phyloP scores from a whole-genome alignment of 1,140 invertebrate species.

The Ostrea denselamellosa region DNA sequence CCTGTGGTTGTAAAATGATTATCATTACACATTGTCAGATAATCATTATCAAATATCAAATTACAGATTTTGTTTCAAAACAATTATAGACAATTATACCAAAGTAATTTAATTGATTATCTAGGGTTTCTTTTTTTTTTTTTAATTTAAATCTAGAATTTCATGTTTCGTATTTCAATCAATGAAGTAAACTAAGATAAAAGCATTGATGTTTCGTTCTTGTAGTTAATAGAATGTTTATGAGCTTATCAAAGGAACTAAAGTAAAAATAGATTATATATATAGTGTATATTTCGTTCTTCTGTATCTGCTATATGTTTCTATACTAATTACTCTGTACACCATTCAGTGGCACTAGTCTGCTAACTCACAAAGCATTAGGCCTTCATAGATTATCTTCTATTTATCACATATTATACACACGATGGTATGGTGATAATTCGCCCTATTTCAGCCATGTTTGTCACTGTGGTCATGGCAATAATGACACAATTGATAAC shows the following conservation, averaged over 20 bases:
- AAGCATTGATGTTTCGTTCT: too few species aligned
- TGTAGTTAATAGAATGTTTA: too few species aligned
- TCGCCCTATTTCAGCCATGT: neutral
- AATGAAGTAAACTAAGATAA: too few species aligned
- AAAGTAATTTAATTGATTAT: too few species aligned
- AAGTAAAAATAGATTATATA: too few species aligned
- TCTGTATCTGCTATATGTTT: neutral
- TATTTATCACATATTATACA: neutral
- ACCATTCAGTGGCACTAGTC: neutral
- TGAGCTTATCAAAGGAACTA: too few species aligned
- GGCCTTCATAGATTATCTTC: neutral
- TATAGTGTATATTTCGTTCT: neutral
- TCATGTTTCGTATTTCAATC: too few species aligned
- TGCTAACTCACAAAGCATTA: neutral
- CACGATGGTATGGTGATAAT: neutral
- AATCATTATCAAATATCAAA: too few species aligned
- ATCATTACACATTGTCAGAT: neutral
- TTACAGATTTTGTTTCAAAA: too few species aligned
- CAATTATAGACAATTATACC: too few species aligned
- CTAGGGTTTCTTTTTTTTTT: too few species aligned
- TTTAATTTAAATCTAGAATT: too few species aligned
- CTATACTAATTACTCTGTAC: neutral
- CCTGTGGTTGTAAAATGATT: constrained; percentile 61
- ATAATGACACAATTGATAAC: neutral
- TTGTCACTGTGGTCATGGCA: neutral